Evolutionary conservation across 2,888 invertebrate genomes (phyloP).

Genomic region (Luperina nickerlii): DNA sequence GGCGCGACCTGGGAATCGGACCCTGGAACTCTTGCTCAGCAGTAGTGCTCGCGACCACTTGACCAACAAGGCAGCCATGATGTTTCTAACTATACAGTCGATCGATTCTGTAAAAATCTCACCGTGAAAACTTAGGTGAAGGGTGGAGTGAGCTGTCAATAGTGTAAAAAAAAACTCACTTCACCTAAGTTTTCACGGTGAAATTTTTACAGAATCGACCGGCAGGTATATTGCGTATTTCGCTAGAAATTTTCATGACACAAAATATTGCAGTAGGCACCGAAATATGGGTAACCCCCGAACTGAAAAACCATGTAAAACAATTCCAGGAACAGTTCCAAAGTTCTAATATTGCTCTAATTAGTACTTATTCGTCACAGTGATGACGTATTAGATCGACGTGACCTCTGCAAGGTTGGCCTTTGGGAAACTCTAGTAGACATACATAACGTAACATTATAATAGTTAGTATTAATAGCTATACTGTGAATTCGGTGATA

Average conservation of each 20-base stretch:
- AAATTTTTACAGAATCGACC: too few relatives aligned
- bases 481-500: slow-evolving; percentile 70
- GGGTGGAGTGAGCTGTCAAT: too few relatives aligned
- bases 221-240: too few relatives aligned
- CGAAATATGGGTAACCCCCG: slow-evolving; percentile 1
- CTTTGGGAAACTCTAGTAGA: slow-evolving; percentile 76
- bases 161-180: too few relatives aligned
- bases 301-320: slow-evolving; percentile 3
- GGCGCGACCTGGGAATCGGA: too few relatives aligned
- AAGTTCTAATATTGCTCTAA: not conserved
- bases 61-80: too few relatives aligned
- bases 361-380: slow-evolving; percentile 28
- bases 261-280: not conserved
- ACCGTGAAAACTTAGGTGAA: too few relatives aligned
- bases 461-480: slow-evolving; percentile 70
- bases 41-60: too few relatives aligned
- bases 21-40: too few relatives aligned
- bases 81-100: too few relatives aligned
- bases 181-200: too few relatives aligned
- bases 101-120: too few relatives aligned
- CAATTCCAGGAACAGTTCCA: not conserved
- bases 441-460: slow-evolving; percentile 41
- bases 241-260: not conserved
- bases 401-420: slow-evolving; percentile 54
- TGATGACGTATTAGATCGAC: slow-evolving; percentile 49